phyloP scores from a whole-genome alignment of 2,113 vertebrate genomes.

The Cranoglanis bouderius region DNA sequence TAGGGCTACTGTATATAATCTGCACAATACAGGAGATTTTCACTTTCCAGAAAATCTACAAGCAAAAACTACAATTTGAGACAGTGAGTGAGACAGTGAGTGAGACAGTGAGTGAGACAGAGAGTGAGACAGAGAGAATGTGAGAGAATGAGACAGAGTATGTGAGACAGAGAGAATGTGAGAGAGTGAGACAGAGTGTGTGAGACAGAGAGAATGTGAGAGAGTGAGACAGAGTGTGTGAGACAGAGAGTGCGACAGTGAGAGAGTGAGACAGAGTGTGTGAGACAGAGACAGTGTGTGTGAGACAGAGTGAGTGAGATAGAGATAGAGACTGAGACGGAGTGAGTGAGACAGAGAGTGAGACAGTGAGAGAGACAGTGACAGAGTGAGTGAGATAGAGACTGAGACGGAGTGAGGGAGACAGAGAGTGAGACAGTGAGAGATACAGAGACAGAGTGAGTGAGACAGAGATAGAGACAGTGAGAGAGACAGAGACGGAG shows the following conservation, averaged over 20 bases:
- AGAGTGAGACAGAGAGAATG: neutral
- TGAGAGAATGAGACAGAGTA: neutral
- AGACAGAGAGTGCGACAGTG: too few relatives aligned
- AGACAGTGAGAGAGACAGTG: neutral
- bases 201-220: neutral
- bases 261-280: neutral
- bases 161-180: neutral
- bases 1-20: constrained; percentile 34
- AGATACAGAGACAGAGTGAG: neutral
- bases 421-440: neutral
- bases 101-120: neutral
- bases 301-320: neutral
- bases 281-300: neutral
- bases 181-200: neutral
- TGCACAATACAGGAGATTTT: constrained; percentile 32
- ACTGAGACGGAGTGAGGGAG: neutral
- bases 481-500: neutral
- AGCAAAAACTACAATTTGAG: constrained; percentile 13
- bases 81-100: neutral
- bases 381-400: neutral
- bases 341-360: neutral
- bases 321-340: neutral
- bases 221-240: neutral
- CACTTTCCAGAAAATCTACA: neutral
- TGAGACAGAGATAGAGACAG: neutral